Base-by-base conservation (phyloP, 2,113 vertebrate genomes). In the Pelodiscus sinensis region DNA sequence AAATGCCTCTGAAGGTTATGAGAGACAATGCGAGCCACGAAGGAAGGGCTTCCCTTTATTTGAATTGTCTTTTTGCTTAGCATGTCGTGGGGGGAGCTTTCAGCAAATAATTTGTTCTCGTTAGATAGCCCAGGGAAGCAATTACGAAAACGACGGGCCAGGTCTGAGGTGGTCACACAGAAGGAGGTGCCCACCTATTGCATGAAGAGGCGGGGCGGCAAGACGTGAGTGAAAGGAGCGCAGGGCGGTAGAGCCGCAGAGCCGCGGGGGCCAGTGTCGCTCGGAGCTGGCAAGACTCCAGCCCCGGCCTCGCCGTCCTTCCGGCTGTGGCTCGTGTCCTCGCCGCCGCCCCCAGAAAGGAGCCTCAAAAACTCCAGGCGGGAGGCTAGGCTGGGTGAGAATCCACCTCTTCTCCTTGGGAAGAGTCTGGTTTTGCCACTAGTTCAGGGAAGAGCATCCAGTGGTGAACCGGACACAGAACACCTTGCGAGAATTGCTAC, bases 1-100 rank as follows among this genome's bases (percentile, higher is more conserved):
- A 93, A 96, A 94, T 87, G 92, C 94, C 90, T 94, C 88, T 93
- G 97, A 93, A 98, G 97, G 97, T 96, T 97, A 91, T 92, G 89
- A 84, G 95, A 90, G 96, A 92, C 97, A 95, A 95, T 91, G 94
- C 96, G 94, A 97, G 95, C 84, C 65, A 75, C 52, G 89, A 88
- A 88, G 85, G 91, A 90, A 92, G 96, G 92, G 90, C 95, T 9
- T 35, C 95, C 82, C 94, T 95, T 94, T 91, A 88, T 95, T 85
- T 38, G 94, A 86, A 92, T 79, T 88, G 81, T 87, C 79, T 93
- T 93, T 96, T 92, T 94, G 96, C 96, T 92, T 92, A 88, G 55
- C 55, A 92, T 38, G 84, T 82, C 86, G 25, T 0, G 21, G 92
- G 91, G 90, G 52, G 94, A 91, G 91, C 82, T 84, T 51, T 31